These are phyloP conservation scores for Stichodactyla helianthus DNA, from an alignment of 64 coral and sea anemone genomes.

Conservation along the genomic window DNA sequence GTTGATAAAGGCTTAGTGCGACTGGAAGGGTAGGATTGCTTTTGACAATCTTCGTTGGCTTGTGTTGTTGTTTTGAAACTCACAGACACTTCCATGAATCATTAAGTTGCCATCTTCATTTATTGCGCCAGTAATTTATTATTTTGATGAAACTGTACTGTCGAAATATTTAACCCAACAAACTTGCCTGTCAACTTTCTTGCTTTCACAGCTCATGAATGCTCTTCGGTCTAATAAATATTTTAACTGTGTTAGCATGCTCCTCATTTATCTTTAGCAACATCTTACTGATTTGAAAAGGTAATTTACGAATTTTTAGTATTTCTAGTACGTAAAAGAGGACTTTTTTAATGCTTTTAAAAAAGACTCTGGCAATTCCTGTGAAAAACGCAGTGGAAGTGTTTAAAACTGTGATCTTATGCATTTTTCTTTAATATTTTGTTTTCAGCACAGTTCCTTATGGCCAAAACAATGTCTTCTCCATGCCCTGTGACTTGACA, in stretches of 20 bases:
- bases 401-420: too few relatives aligned
- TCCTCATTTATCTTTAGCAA: too few relatives aligned
- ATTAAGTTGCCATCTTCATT: background rate
- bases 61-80: background rate
- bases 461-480: constrained; percentile 74
- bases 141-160: background rate
- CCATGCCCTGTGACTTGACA: constrained; percentile 75
- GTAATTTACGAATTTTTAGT: too few relatives aligned
- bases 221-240: too few relatives aligned
- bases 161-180: background rate
- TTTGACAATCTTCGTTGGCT: background rate
- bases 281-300: too few relatives aligned
- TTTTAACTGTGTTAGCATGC: too few relatives aligned
- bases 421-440: background rate
- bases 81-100: background rate
- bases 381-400: too few relatives aligned
- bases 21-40: constrained; percentile 59
- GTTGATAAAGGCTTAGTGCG: constrained; percentile 54
- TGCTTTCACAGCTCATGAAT: too few relatives aligned
- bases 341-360: too few relatives aligned
- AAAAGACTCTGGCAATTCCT: too few relatives aligned
- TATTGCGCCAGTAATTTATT: constrained; percentile 13
- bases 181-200: background rate
- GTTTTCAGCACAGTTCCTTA: constrained; percentile 50
- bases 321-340: too few relatives aligned